Evolutionary conservation across 1,140 invertebrate species (phyloP).

Genomic region (Drosophila bocki): DNA sequence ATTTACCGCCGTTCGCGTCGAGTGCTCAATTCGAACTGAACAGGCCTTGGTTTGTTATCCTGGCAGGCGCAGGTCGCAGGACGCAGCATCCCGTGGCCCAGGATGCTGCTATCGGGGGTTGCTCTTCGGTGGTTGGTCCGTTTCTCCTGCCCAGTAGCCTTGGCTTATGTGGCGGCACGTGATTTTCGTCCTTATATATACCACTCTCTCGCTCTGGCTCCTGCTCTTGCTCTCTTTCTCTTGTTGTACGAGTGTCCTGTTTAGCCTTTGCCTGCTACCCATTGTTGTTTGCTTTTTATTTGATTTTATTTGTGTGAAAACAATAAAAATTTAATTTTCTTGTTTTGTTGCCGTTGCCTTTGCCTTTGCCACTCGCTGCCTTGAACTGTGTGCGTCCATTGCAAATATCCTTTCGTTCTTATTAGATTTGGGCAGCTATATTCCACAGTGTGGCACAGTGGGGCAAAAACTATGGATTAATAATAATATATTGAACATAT

Average conservation of each 20-base stretch:
- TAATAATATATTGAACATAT: background rate
- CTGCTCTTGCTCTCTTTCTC: slow-evolving; percentile 15
- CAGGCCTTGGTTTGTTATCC: slow-evolving; percentile 12
- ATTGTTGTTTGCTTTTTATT: slow-evolving; percentile 83
- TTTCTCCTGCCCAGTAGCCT: slow-evolving; percentile 77
- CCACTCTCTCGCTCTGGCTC: slow-evolving; percentile 7
- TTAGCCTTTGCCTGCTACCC: slow-evolving; percentile 61
- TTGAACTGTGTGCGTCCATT: slow-evolving; percentile 47
- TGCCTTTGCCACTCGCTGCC: slow-evolving; percentile 52
- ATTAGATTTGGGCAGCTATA: slow-evolving; percentile 26
- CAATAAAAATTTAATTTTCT: slow-evolving; percentile 85
- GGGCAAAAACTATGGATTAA: background rate
- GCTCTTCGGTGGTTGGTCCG: slow-evolving; percentile 83
- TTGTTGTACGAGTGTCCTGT: slow-evolving; percentile 50
- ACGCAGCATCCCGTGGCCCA: slow-evolving; percentile 28
- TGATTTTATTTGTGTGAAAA: slow-evolving; percentile 85
- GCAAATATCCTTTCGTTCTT: slow-evolving; percentile 28
- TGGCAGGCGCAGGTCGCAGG: slow-evolving; percentile 38
- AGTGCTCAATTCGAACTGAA: slow-evolving; percentile 78
- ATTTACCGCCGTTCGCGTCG: slow-evolving; percentile 72
- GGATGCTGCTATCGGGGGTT: slow-evolving; percentile 64
- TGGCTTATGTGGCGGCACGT: slow-evolving; percentile 64
- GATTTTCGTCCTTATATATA: slow-evolving; percentile 62
- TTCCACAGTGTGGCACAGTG: slow-evolving; percentile 41
- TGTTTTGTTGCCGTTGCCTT: slow-evolving; percentile 74